Evolutionary conservation across 1,140 invertebrate species (phyloP).

Genomic region (Trachymyrmex cornetzi): DNA sequence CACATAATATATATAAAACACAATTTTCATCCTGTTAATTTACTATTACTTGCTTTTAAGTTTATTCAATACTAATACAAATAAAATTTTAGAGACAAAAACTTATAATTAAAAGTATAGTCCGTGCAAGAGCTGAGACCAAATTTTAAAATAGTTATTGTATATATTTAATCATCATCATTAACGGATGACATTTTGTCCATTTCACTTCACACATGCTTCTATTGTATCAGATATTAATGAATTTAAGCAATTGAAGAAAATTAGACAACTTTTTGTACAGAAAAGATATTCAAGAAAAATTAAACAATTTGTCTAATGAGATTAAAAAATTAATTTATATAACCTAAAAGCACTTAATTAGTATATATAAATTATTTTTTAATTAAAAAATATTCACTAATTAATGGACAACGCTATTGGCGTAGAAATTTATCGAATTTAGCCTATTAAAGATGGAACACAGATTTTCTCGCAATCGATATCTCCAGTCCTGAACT

Average conservation of each 20-base stretch:
- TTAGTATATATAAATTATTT: not conserved
- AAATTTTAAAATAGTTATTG: conserved; percentile 14
- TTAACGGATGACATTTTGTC: no score
- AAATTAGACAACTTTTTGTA: not conserved
- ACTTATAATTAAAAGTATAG: not conserved
- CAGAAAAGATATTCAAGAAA: not conserved
- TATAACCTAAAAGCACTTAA: not conserved
- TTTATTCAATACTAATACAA: not conserved
- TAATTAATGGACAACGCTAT: not conserved
- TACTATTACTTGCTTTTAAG: not conserved
- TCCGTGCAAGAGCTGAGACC: not conserved
- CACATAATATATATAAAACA: not conserved
- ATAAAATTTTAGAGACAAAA: conserved; percentile 26
- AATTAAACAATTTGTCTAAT: not conserved
- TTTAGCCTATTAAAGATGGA: not conserved
- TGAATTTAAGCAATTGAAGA: not conserved
- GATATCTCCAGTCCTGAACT: not conserved
- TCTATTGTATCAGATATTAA: not conserved
- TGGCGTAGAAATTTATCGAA: not conserved
- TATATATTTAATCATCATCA: not conserved
- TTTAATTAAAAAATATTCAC: not conserved
- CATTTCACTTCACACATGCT: no score
- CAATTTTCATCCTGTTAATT: not conserved
- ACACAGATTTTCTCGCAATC: conserved; percentile 31
- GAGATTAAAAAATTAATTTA: not conserved